Evolutionary conservation across 2,888 invertebrate species (phyloP).

Genomic region (Sesia bembeciformis): DNA sequence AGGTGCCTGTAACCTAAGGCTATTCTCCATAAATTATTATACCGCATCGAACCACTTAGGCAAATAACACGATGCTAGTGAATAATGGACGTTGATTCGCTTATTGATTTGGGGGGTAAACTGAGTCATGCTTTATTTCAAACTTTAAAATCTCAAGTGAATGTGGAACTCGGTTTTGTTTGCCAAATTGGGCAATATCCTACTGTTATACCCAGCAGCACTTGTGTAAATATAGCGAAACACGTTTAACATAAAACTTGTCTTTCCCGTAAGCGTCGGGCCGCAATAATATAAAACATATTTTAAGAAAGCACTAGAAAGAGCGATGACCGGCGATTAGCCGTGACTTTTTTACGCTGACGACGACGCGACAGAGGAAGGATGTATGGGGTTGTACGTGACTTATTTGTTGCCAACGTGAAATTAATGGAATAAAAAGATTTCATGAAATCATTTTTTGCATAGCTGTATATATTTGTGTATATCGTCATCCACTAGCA

Average conservation of each 20-base stretch:
- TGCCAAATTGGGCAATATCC: constrained; percentile 47
- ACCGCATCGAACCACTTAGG: constrained; percentile 36
- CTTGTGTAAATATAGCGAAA: constrained; percentile 47
- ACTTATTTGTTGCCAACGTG: constrained; percentile 36
- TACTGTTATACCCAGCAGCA: constrained; percentile 29
- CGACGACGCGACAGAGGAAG: constrained; percentile 26
- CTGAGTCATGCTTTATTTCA: too few relatives aligned
- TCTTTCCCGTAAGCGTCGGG: constrained; percentile 42
- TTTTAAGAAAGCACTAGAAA: constrained; percentile 41
- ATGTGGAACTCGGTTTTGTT: constrained; percentile 2
- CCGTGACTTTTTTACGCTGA: constrained; percentile 41
- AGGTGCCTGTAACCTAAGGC: constrained; percentile 28
- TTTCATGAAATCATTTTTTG: neutral
- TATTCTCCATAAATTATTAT: constrained; percentile 42
- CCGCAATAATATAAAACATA: constrained; percentile 16
- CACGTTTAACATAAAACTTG: constrained; percentile 32
- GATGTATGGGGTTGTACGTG: constrained; percentile 64
- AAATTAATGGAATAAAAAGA: neutral
- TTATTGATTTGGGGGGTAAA: neutral
- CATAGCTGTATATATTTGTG: neutral
- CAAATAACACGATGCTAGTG: constrained; percentile 37
- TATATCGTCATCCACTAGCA: too few relatives aligned
- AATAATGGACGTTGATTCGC: constrained; percentile 13
- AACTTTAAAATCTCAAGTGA: neutral
- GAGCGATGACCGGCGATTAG: constrained; percentile 66